Conservation (phyloP, 2,797 vertebrate genomes). For the Clamator glandarius region DNA sequence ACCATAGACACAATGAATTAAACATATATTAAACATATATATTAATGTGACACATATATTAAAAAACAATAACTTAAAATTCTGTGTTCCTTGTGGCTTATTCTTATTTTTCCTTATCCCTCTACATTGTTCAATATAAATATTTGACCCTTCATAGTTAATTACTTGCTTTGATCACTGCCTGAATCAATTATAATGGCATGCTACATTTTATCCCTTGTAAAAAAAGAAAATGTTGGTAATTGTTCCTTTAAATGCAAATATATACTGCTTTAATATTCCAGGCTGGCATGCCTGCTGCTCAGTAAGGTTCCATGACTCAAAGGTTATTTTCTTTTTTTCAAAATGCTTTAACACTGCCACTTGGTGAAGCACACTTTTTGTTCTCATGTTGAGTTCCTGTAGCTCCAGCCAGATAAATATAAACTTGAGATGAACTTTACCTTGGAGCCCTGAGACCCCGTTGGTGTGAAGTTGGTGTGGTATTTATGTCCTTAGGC, state of each 20-base stretch:
- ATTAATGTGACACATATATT: not conserved
- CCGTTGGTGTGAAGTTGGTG: not conserved
- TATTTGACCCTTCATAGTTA: conserved; percentile 26
- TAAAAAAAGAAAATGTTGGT: not conserved
- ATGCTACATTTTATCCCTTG: not conserved
- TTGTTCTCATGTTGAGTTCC: not conserved
- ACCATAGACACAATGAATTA: not conserved
- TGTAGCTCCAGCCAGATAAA: not conserved
- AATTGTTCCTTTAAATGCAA: conserved; percentile 41
- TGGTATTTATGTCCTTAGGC: not conserved
- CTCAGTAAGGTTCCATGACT: not conserved
- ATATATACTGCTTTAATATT: conserved; percentile 10
- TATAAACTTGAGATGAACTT: not conserved
- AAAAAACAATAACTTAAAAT: not conserved
- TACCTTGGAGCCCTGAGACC: not conserved
- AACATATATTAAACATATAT: not conserved
- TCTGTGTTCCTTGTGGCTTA: not conserved
- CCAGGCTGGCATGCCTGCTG: not conserved
- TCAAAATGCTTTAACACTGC: not conserved
- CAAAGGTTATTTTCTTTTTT: not conserved
- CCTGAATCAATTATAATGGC: conserved; percentile 31
- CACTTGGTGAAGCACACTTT: not conserved
- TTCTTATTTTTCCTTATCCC: not conserved
- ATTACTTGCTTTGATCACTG: conserved; percentile 45
- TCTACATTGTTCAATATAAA: not conserved